A percentile compares a stretch with the other conserved stretches of the same genome.
Evolutionary conservation across 1,140 invertebrate genomes (phyloP).

Genomic region (Leptopilina clavipes): DNA sequence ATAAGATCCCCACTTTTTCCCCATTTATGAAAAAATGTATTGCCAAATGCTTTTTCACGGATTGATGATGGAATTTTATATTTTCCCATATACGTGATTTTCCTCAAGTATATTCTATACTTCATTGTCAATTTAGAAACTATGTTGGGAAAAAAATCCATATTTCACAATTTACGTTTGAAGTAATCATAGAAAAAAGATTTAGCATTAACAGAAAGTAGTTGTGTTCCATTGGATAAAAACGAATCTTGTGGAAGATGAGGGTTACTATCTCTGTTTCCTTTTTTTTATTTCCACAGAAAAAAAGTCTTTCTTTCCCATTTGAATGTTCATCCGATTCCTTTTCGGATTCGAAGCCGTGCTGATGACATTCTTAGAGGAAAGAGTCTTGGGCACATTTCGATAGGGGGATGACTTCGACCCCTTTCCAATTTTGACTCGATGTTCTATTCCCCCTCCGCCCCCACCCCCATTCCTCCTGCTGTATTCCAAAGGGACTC

Average conservation of each 20-base stretch:
- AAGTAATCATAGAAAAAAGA: too few species aligned
- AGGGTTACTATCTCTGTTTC: background rate
- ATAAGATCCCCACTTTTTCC: conserved; percentile 61
- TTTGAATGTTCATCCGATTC: conserved; percentile 31
- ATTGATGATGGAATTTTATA: conserved; percentile 76
- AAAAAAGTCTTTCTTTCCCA: conserved; percentile 10
- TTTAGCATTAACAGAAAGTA: too few species aligned
- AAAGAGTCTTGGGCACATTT: conserved; percentile 23
- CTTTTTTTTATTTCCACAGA: background rate
- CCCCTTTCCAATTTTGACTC: conserved; percentile 65
- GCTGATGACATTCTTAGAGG: conserved; percentile 34
- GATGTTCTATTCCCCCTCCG: conserved; percentile 54
- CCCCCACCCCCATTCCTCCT: conserved; percentile 43
- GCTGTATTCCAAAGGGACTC: conserved; percentile 59
- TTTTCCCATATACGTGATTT: conserved; percentile 66
- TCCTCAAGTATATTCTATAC: too few species aligned
- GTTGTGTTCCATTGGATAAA: background rate
- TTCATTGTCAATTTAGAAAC: too few species aligned
- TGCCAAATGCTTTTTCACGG: conserved; percentile 64
- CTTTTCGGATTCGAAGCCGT: conserved; percentile 11
- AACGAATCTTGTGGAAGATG: background rate
- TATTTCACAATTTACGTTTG: too few species aligned
- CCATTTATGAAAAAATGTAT: conserved; percentile 65
- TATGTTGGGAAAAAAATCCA: background rate
- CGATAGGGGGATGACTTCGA: conserved; percentile 30